Conservation (phyloP, 2,888 invertebrate genomes). For the Erynnis tages region DNA sequence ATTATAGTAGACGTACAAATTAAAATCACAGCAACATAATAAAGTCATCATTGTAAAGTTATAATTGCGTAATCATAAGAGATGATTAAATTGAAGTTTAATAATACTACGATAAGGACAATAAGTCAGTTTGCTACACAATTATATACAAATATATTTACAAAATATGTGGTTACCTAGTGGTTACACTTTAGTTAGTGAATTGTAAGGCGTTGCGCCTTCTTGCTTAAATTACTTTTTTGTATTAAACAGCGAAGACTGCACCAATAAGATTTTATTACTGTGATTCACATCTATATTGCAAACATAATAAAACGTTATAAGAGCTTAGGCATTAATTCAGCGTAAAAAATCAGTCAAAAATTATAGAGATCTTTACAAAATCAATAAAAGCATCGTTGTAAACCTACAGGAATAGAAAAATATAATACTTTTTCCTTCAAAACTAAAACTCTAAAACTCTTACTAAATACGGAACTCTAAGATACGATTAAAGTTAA, state of each 20-base stretch:
- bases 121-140: not conserved
- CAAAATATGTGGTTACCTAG: conserved; percentile 1
- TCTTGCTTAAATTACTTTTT: no score
- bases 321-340: conserved; percentile 8
- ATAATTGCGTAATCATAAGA: no score
- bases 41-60: not conserved
- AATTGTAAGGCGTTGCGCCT: no score
- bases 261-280: no score
- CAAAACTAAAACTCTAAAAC: conserved; percentile 9
- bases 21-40: conserved; percentile 12
- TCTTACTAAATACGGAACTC: not conserved
- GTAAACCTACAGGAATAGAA: conserved; percentile 51
- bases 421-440: conserved; percentile 39
- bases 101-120: no score
- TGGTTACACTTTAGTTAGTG: no score
- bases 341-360: conserved; percentile 51
- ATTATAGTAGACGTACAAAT: no score
- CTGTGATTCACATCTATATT: no score
- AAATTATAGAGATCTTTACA: conserved; percentile 57
- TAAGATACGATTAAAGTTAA: conserved; percentile 7
- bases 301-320: not conserved
- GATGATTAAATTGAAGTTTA: no score
- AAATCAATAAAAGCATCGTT: conserved; percentile 44
- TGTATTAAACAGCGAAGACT: no score
- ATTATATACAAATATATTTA: conserved; percentile 31